Percentiles rank a stretch among this genome's conserved stretches.
These are phyloP conservation scores for Melangyna quadrimaculata DNA, from an alignment of 2,888 invertebrate genomes.

Conservation along the genomic window DNA sequence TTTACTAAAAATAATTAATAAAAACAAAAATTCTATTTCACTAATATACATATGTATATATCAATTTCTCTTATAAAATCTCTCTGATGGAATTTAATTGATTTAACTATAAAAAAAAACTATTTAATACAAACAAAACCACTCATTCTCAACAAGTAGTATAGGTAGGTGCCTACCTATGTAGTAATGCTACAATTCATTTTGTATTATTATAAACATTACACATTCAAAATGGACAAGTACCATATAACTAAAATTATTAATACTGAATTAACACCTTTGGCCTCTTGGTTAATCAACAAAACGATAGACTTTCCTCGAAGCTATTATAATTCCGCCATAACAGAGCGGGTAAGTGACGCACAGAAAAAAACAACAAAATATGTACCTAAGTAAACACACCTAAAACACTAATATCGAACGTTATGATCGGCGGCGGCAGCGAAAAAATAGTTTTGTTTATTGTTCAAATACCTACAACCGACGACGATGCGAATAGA, in stretches of 20 bases:
- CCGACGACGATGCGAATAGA: not conserved
- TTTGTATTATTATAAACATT: slow-evolving; percentile 1
- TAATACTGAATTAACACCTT: slow-evolving; percentile 17
- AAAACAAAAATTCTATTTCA: not conserved
- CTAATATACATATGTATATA: slow-evolving; percentile 2
- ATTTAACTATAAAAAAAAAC: slow-evolving; percentile 6
- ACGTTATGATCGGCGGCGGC: slow-evolving; percentile 1
- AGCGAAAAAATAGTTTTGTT: not conserved
- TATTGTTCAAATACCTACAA: slow-evolving; percentile 29
- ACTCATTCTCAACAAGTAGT: not conserved
- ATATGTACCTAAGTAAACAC: not conserved
- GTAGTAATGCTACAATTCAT: not conserved
- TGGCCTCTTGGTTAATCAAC: slow-evolving; percentile 21
- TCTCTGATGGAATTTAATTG: slow-evolving; percentile 22
- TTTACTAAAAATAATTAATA: slow-evolving; percentile 19
- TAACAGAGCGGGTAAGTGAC: not conserved
- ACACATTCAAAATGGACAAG: not conserved
- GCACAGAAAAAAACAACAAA: not conserved
- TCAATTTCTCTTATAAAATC: slow-evolving; percentile 13
- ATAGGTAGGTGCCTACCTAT: too few species aligned
- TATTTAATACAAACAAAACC: not conserved
- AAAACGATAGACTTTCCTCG: slow-evolving; percentile 7
- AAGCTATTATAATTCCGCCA: not conserved
- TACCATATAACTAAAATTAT: slow-evolving; percentile 29
- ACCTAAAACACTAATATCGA: slow-evolving; percentile 21